Conservation (phyloP, 2,797 vertebrate genomes). For the Dendrocincla fuliginosa region DNA sequence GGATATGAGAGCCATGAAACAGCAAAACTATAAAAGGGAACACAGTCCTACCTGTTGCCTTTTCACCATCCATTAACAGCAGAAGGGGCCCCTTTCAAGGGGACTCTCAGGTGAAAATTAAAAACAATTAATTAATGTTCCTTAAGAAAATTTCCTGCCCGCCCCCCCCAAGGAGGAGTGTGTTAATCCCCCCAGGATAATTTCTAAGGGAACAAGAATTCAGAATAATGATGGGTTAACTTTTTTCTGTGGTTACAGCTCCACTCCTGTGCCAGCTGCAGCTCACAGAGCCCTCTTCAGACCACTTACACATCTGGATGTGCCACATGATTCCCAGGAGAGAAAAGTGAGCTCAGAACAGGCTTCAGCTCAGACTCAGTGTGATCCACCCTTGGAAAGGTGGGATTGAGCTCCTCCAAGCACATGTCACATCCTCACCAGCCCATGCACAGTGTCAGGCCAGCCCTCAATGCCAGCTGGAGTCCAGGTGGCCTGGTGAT, state of each 20-base stretch:
- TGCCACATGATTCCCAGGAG: background rate
- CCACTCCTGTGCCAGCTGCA: background rate
- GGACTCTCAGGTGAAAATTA: background rate
- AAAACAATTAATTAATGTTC: background rate
- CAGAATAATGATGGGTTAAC: background rate
- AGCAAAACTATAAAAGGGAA: background rate
- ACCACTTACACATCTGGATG: background rate
- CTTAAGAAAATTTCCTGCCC: background rate
- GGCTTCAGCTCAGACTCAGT: background rate
- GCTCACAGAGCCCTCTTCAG: background rate
- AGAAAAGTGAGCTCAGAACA: background rate
- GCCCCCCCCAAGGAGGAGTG: fast-evolving
- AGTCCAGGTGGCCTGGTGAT: background rate
- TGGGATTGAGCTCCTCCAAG: background rate
- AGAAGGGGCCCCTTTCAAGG: background rate
- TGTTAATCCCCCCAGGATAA: background rate
- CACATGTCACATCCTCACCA: background rate
- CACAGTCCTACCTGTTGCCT: background rate
- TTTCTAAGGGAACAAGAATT: background rate
- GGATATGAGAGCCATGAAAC: background rate
- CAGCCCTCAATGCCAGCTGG: background rate
- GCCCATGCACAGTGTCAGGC: background rate
- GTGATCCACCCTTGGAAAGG: background rate
- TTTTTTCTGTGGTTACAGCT: background rate
- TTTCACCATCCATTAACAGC: background rate